Evolutionary conservation across 2,797 vertebrate genomes (phyloP), one percentile per base, ranked within the genome.

Genomic region (Coranthus polyacanthus): DNA sequence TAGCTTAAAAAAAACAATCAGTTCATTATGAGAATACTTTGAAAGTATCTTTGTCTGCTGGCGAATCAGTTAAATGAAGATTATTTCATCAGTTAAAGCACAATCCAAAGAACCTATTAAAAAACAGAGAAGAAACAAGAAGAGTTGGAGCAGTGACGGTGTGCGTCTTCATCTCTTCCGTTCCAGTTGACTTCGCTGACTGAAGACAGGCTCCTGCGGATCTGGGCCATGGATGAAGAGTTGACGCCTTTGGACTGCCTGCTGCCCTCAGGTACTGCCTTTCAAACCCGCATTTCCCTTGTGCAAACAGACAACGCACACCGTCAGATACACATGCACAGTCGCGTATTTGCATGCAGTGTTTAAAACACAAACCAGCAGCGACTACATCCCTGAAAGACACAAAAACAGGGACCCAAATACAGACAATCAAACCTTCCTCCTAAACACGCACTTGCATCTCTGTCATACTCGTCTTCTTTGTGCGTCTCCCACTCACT

Each of bases 231-330:
- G 93, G 88, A 88, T 75, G 84, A 90, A 75, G 88, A 86, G 79
- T 85, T 93, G 65, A 78, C 82, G 18, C 92, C 88, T 63, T 79
- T 94, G 81, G 93, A 94, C 82, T 94, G 92, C 76, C 86, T 94
- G 68, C 82, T 94, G 61, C 88, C 91, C 38, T 87, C 88, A 89
- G 92, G 94, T 94, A 89, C 43, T 44, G 15, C 26, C 49, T 73
- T 51, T 81, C 55, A 73, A 59, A 47, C 63, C 39, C 59, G 22
- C 61, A 22, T 12, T 58, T 36, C 63, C 45, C 9, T 2, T 41
- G 11, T 13, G 16, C 43, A 64, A 55, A 53, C 61, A 43, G 46
- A 42, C 51, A n/a, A 54, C 7, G 1, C 36, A 24, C 39, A 5
- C 47, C 53, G 37, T 73, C 64, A 80, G 34, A 65, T 29, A 41